These are phyloP conservation scores for Monopterus albus DNA, from an alignment of 2,113 vertebrate species.

Conservation along the genomic window DNA sequence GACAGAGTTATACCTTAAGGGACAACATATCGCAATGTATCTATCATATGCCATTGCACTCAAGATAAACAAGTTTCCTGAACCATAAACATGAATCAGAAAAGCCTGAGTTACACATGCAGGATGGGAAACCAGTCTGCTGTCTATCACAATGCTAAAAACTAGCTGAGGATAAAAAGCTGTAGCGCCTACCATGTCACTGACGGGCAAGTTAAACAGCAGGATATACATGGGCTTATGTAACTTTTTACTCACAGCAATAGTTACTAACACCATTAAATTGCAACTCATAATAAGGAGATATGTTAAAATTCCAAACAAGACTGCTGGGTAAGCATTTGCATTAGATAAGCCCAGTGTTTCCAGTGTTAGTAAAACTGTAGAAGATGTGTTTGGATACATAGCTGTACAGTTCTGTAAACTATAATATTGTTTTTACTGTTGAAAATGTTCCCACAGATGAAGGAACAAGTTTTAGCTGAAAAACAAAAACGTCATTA, in stretches of 20 bases:
- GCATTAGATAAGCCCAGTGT: conserved; percentile 39
- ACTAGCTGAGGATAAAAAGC: conserved; percentile 71
- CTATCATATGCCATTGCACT: conserved; percentile 76
- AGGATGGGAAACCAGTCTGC: conserved; percentile 57
- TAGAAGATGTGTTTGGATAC: conserved; percentile 21
- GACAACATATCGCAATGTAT: conserved; percentile 75
- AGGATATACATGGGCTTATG: conserved; percentile 78
- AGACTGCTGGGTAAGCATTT: conserved; percentile 57
- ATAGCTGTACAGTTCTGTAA: conserved; percentile 24
- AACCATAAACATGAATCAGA: conserved; percentile 66
- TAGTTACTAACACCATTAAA: conserved; percentile 56
- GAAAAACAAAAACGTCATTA: neutral
- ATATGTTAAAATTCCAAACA: conserved; percentile 61
- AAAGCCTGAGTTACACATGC: conserved; percentile 68
- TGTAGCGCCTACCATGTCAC: conserved; percentile 68
- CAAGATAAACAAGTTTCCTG: conserved; percentile 63
- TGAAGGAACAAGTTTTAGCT: neutral
- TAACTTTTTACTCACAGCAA: conserved; percentile 57
- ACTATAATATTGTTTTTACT: neutral
- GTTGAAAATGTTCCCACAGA: neutral
- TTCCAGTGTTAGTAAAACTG: conserved; percentile 35
- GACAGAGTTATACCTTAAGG: conserved; percentile 69
- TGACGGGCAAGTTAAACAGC: conserved; percentile 71
- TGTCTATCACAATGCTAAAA: conserved; percentile 56
- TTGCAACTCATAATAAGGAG: conserved; percentile 62